Evolutionary conservation across 2,797 vertebrate genomes (phyloP).

Genomic region (Gallinago stenura): DNA sequence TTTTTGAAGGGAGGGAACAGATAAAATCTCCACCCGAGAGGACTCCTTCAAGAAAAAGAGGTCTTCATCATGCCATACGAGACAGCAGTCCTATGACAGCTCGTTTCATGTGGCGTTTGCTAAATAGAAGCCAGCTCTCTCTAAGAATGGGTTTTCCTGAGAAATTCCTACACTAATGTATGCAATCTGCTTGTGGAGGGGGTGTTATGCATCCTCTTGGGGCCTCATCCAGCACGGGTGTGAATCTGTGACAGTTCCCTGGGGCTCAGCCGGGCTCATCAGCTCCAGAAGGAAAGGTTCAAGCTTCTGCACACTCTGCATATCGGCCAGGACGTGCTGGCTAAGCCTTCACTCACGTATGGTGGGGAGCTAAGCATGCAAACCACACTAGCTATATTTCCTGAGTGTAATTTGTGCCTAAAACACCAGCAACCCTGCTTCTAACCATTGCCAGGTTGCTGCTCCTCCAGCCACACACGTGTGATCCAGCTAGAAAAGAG

Average conservation of each 20-base stretch:
- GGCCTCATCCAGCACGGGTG: background rate
- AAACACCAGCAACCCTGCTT: background rate
- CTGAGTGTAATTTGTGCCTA: background rate
- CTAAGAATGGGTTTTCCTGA: slow-evolving; percentile 9
- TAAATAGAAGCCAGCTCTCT: slow-evolving; percentile 28
- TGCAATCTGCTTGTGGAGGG: background rate
- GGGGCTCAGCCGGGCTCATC: background rate
- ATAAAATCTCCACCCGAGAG: background rate
- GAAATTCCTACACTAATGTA: slow-evolving; percentile 23
- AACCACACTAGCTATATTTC: background rate
- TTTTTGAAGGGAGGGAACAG: background rate
- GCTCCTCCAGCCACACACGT: background rate
- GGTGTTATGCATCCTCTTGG: background rate
- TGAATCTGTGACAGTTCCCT: slow-evolving; percentile 3
- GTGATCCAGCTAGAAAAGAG: background rate
- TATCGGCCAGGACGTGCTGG: background rate
- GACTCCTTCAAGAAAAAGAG: background rate
- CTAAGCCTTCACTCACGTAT: background rate
- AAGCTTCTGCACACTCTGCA: rapidly evolving
- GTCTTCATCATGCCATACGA: background rate
- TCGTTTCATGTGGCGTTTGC: background rate
- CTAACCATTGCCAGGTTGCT: background rate
- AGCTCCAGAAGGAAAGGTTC: background rate
- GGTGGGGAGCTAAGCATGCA: background rate
- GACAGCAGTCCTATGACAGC: background rate